Evolutionary conservation across 2,888 invertebrate genomes (phyloP), one percentile per base, ranked within the genome.

Genomic region (Agriopis aurantiaria): DNA sequence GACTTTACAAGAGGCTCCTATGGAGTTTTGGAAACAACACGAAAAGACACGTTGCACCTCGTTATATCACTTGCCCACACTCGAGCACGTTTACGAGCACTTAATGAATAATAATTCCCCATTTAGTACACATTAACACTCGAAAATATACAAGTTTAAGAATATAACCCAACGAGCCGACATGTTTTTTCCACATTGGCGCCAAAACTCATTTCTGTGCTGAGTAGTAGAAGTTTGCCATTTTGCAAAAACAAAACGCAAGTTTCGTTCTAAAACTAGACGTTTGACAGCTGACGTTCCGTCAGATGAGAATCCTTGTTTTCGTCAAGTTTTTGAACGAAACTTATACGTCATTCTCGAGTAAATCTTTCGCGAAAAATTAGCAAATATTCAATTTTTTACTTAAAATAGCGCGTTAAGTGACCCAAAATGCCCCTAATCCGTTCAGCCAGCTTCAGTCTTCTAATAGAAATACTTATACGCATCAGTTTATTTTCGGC

Each of bases 401-500:
- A 63, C 64, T 63, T 45, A 66, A 75, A 68, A 66, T 40, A 49
- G 48, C 46, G 46, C n/a, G n/a, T 55, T 59, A 56, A 58, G 41
- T 7, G 6, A 58, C 46, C 55, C 59, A 89, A 84, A 84, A 94
- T 94, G 93, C 91, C 92, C 52, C 76, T 93, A 74, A 88, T 93
- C 79, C 90, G 93, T 76, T 91, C 93, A 0, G 91, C 92, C 0
- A 93, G 85, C 80, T 87, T 86, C 68, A 93, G 90, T 82, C 83
- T 95, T 81, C 88, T 94, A 69, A 80, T 95, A 41, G 96, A 96
- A 85, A 90, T 95, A 55, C 80, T 89, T 41, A 82, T 95, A 64
- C 91, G 96, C 0, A 88, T 95, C 9, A 73, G 87, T 41, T 85
- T 96, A 57, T 77, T 95, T 40, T 84, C 94, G 12, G 80, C 91